phyloP scores from a whole-genome alignment of 2,113 vertebrate species.

The Varanus salvator region DNA sequence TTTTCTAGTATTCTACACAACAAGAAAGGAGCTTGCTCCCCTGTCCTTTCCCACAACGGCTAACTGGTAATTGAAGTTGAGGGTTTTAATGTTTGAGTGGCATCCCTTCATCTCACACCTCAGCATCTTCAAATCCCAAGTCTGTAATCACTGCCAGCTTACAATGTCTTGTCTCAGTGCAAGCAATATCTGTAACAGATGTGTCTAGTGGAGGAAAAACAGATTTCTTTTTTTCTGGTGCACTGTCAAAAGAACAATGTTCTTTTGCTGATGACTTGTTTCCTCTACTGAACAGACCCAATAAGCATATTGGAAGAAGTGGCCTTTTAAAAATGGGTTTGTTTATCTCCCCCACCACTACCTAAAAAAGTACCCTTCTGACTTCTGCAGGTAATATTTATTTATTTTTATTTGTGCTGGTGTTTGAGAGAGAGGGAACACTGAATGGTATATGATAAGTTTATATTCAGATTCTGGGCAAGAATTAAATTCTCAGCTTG shows the following conservation, averaged over 20 bases:
- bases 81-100: neutral
- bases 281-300: neutral
- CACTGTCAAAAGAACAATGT: neutral
- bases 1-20: neutral
- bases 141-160: neutral
- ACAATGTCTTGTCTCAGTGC: neutral
- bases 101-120: constrained; percentile 23
- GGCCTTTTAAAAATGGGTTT: neutral
- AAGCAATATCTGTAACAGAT: neutral
- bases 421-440: neutral
- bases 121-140: constrained; percentile 12
- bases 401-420: neutral
- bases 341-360: neutral
- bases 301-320: neutral
- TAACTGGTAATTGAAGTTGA: constrained; percentile 2
- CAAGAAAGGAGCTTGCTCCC: neutral
- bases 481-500: neutral
- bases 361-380: neutral
- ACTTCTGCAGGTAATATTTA: neutral
- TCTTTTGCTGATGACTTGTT: neutral
- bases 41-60: neutral
- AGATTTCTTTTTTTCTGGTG: neutral
- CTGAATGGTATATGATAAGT: neutral
- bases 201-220: constrained; percentile 4
- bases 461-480: constrained; percentile 11